phyloP scores from a whole-genome alignment of 2,797 vertebrate genomes.

The Vespertilio murinus region DNA sequence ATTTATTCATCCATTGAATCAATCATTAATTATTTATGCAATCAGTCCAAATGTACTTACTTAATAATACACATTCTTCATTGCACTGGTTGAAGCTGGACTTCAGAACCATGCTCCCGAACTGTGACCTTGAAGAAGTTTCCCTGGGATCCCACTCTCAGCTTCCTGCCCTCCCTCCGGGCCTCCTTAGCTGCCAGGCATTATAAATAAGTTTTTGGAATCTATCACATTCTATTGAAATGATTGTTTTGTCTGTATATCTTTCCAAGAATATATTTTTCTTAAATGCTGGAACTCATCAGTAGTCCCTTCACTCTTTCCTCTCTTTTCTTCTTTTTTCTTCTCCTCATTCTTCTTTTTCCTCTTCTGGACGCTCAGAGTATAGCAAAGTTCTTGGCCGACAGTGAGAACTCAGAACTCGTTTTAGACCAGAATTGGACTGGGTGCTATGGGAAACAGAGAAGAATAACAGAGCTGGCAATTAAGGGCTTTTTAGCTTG shows the following conservation, averaged over 20 bases:
- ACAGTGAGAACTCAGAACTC: neutral
- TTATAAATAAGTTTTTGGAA: neutral
- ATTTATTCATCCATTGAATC: neutral
- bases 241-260: neutral
- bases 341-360: too few relatives aligned
- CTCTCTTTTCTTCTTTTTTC: neutral
- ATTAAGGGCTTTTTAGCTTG: neutral
- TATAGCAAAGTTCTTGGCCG: neutral
- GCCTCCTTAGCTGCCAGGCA: neutral
- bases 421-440: neutral
- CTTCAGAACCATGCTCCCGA: neutral
- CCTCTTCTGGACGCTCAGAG: neutral
- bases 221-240: neutral
- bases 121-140: neutral
- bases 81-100: neutral
- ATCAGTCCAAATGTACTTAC: neutral
- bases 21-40: neutral
- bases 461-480: neutral
- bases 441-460: neutral
- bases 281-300: neutral
- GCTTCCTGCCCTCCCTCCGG: neutral
- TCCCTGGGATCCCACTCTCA: neutral
- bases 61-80: neutral
- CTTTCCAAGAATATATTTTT: neutral
- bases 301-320: rapidly evolving